These are phyloP conservation scores for Leucoraja erinaceus DNA, from an alignment of 2,113 vertebrate species.

Conservation along the genomic window DNA sequence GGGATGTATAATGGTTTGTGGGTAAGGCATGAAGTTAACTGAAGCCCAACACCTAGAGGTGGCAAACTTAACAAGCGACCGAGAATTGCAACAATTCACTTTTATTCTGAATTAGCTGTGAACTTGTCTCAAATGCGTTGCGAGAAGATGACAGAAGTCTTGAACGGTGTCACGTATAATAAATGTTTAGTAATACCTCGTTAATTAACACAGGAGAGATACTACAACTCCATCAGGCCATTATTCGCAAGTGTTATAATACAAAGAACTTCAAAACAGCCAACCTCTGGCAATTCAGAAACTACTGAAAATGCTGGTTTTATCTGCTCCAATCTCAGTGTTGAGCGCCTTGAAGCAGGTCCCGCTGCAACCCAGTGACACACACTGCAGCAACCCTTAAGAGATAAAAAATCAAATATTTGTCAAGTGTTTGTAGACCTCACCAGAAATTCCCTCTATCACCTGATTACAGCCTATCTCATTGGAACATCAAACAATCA, in stretches of 20 bases:
- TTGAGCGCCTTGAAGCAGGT: background rate
- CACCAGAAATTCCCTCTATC: conserved; percentile 10
- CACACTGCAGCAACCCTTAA: background rate
- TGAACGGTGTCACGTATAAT: background rate
- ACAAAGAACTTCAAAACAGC: background rate
- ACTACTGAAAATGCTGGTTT: conserved; percentile 17
- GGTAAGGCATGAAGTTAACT: background rate
- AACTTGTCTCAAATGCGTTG: background rate
- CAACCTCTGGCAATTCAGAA: background rate
- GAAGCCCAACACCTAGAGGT: background rate
- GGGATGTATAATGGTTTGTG: no score
- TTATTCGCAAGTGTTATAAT: background rate
- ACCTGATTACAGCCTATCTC: conserved; percentile 36
- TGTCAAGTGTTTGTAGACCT: conserved; percentile 25
- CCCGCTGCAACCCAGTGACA: background rate
- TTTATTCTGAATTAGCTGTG: background rate
- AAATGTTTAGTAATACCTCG: background rate
- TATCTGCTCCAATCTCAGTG: conserved; percentile 4
- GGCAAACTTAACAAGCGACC: background rate
- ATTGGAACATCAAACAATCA: conserved; percentile 40
- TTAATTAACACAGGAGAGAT: conserved; percentile 9
- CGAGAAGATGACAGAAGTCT: background rate
- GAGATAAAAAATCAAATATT: conserved; percentile 36
- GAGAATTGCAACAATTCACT: no score
- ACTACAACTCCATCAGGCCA: background rate